Base-by-base conservation (phyloP, 2,113 vertebrate species). In the Epinephelus lanceolatus region DNA sequence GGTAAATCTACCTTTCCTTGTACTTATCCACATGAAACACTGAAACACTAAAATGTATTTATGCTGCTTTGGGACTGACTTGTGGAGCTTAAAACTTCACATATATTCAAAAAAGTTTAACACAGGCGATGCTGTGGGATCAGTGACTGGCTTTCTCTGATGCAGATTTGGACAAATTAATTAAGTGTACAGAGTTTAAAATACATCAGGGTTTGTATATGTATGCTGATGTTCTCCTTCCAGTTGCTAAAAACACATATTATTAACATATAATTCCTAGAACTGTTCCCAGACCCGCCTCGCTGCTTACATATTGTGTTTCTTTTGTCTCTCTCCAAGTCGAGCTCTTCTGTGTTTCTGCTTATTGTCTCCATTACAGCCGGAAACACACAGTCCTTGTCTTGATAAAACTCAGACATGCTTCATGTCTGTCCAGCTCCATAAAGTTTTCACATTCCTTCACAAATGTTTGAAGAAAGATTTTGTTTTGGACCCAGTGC, bases 341-440 rank as follows among this genome's bases (percentile, higher is more conserved):
- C 68, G 42, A 19, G 25, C 56, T 76, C 13, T 45, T 55, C 52
- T 56, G 60, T 82, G 80, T 86, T 57, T 83, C 83, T 87, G 81
- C 45, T 65, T 75, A 88, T 27, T 76, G 76, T 85, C 76, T 83
- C 68, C 62, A 83, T 81, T 71, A 74, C 49, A 85, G 78, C 86
- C 79, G 63, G 65, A 76, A 17, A 53, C 7, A 47, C 55, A 65
- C 17, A 5, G 49, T 6, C 45, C 51, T 17, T 66, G 57, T 79
- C 72, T 67, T 66, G 72, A 85, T 83, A 23, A 83, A 87, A 71
- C 10, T 33, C 0, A 60, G 40, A 66, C n/a, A 61, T 52, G 4
- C 69, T 81, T 84, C 47, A 75, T 76, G 59, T 79, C 45, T 27
- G n/a, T 79, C 77, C 84, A 80, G 56, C 40, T 9, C 63, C 10